These are phyloP conservation scores for Drosophila sp. DNA, from an alignment of 1,140 invertebrate species.

Conservation along the genomic window DNA sequence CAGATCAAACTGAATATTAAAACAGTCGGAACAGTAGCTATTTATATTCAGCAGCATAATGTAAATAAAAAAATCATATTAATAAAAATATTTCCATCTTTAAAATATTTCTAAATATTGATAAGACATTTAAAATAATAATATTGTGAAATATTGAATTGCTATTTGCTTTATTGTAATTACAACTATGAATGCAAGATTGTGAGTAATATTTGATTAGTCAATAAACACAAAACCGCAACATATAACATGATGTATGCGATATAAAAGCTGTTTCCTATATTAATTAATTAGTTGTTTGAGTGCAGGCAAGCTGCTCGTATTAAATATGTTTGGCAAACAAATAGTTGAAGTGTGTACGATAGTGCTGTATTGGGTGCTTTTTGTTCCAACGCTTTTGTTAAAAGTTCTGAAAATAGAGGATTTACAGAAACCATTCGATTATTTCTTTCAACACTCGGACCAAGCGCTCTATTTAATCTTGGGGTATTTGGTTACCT, in stretches of 20 bases:
- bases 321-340: constrained; percentile 32
- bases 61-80: too few relatives aligned
- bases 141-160: too few relatives aligned
- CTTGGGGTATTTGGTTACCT: constrained; percentile 12
- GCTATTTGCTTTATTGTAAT: not conserved
- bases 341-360: constrained; percentile 29
- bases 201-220: not conserved
- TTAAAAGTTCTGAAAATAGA: not conserved
- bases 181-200: too few relatives aligned
- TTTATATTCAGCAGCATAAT: too few relatives aligned
- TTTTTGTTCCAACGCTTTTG: not conserved
- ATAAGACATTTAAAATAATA: too few relatives aligned
- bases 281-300: constrained; percentile 1
- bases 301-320: not conserved
- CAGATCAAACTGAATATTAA: too few relatives aligned
- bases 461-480: constrained; percentile 11
- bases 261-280: not conserved
- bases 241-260: not conserved
- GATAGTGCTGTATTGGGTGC: constrained; percentile 24
- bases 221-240: not conserved
- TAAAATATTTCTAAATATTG: too few relatives aligned
- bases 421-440: not conserved
- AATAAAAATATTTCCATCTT: too few relatives aligned
- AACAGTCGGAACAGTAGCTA: too few relatives aligned
- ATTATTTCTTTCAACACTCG: constrained; percentile 1